Evolutionary conservation across 2,797 vertebrate species (phyloP).

Genomic region (Borostomias antarcticus): DNA sequence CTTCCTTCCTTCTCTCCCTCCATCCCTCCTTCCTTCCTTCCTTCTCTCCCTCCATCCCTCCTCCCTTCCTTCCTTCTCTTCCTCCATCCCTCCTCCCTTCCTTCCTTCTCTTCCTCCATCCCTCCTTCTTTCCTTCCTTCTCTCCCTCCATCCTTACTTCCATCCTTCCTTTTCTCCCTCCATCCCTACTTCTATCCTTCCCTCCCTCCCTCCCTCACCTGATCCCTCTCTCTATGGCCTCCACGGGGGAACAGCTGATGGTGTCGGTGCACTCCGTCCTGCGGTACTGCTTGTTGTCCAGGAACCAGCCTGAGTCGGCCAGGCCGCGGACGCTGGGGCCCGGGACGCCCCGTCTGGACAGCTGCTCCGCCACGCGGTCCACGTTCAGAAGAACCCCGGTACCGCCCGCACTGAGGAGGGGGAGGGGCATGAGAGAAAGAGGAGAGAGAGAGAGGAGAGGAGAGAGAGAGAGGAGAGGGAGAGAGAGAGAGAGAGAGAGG

Average conservation of each 20-base stretch:
- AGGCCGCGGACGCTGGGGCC: conserved; percentile 88
- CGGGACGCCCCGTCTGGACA: conserved; percentile 80
- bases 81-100: not conserved
- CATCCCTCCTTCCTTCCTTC: not conserved
- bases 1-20: not conserved
- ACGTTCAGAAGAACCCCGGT: conserved; percentile 93
- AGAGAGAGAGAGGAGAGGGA: not conserved
- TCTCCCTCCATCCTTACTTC: conserved; percentile 23
- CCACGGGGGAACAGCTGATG: conserved; percentile 78
- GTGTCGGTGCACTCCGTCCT: conserved; percentile 87
- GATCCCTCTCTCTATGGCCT: conserved; percentile 79
- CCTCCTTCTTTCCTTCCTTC: conserved; percentile 37
- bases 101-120: not conserved
- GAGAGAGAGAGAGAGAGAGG: not conserved
- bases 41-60: not conserved
- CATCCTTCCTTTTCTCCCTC: conserved; percentile 8
- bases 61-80: not conserved
- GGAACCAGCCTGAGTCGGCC: conserved; percentile 91
- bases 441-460: not conserved
- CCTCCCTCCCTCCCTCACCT: conserved; percentile 59
- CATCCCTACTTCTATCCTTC: conserved; percentile 10
- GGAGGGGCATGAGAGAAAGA: not conserved
- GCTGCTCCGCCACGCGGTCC: conserved; percentile 88
- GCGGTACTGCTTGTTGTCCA: conserved; percentile 88
- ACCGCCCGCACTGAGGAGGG: conserved; percentile 82